Evolutionary conservation across 2,888 invertebrate genomes (phyloP).

Genomic region (Cryptocheilus praepositus): DNA sequence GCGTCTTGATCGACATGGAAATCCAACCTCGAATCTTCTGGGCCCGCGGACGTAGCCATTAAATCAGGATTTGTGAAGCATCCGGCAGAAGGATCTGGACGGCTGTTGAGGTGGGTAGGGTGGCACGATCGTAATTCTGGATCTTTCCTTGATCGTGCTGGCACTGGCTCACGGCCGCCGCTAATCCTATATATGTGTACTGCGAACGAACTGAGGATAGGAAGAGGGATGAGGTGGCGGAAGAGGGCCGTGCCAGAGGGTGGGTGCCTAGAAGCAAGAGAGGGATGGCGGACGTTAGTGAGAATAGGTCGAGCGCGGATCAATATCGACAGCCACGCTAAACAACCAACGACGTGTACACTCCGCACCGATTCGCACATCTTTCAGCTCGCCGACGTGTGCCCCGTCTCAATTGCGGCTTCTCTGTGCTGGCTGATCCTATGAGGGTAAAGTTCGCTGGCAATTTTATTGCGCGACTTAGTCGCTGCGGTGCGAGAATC

Average conservation of each 20-base stretch:
- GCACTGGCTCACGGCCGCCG: constrained; percentile 6
- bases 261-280: neutral
- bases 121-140: constrained; percentile 13
- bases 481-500: no score
- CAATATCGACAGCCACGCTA: constrained; percentile 50
- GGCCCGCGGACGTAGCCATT: no score
- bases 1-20: no score
- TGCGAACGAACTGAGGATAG: neutral
- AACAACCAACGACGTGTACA: constrained; percentile 6
- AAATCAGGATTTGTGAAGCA: no score
- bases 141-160: constrained; percentile 13
- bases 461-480: no score
- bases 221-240: neutral
- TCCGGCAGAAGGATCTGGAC: no score
- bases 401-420: neutral
- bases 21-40: no score
- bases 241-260: neutral
- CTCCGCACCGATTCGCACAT: neutral
- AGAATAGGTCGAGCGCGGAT: constrained; percentile 48
- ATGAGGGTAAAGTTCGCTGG: no score
- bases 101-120: constrained; percentile 23
- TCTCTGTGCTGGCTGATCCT: neutral
- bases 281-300: constrained; percentile 7
- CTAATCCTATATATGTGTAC: constrained; percentile 11
- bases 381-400: neutral